Evolutionary conservation across 2,888 invertebrate species (phyloP).

Genomic region (Caenorhabditis imperialis): DNA sequence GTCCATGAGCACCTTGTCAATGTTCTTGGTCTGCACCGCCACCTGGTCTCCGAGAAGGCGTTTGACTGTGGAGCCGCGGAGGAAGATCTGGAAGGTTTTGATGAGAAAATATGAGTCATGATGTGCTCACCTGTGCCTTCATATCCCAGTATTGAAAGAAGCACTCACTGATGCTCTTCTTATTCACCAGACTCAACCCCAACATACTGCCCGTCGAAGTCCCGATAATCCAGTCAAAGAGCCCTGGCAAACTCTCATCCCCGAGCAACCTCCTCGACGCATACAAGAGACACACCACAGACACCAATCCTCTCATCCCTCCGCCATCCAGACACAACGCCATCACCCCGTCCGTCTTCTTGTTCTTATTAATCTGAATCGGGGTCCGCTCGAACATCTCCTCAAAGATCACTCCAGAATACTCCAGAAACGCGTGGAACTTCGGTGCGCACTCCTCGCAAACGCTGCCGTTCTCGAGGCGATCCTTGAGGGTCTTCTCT

Average conservation of each 20-base stretch:
- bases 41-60: constrained; percentile 73
- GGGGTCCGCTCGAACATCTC: constrained; percentile 70
- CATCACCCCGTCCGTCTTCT: constrained; percentile 60
- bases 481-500: constrained; percentile 64
- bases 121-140: constrained; percentile 63
- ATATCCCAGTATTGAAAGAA: constrained; percentile 75
- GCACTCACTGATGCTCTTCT: constrained; percentile 65
- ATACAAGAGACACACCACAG: constrained; percentile 72
- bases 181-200: constrained; percentile 69
- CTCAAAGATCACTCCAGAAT: constrained; percentile 69
- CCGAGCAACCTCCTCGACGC: constrained; percentile 71
- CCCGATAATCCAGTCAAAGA: constrained; percentile 74
- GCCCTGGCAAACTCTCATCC: constrained; percentile 66
- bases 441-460: constrained; percentile 67
- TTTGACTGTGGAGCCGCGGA: constrained; percentile 71
- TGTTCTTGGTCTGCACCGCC: constrained; percentile 62
- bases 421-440: constrained; percentile 67
- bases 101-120: no score
- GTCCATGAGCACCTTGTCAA: constrained; percentile 65
- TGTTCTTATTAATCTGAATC: constrained; percentile 52
- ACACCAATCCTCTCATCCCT: constrained; percentile 71
- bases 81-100: constrained; percentile 69
- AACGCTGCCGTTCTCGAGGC: constrained; percentile 68
- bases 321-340: constrained; percentile 74
- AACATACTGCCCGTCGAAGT: constrained; percentile 74